Evolutionary conservation across 2,113 vertebrate species (phyloP), one percentile per base, ranked within the genome.

Genomic region (Percopsis transmontana): DNA sequence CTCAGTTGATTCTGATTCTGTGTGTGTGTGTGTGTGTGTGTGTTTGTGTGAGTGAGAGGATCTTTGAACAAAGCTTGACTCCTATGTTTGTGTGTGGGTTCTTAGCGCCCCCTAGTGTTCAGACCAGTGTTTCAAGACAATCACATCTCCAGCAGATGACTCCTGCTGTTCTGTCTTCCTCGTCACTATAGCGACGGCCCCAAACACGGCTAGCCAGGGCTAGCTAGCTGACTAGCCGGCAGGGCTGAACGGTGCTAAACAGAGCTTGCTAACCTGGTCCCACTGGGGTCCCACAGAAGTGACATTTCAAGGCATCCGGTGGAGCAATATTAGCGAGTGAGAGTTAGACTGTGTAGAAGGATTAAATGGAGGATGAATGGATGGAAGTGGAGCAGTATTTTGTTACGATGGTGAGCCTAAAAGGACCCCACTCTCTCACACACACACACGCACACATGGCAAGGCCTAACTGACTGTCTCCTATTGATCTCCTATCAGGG

Each of bases 1-100:
- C 85, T 83, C 79, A 69, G 65, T 82, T 81, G 82, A 83, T 83
- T 87, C 81, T 75, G 72, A 76, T 71, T 75, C 63, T 83, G 74
- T 56, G 76, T 10, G 67, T 76, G 77, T 81, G 66, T 79, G 76
- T 10, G 75, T 68, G 83, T 51, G 79, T 72, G 77, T 80, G 84
- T 69, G 70, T 42, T 62, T 2, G 74, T 73, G 47, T 53, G 20
- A 79, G 72, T 57, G 74, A 76, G 63, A 73, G 55, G 64, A 79
- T 57, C 67, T 61, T 72, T 8, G 15, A 61, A 52, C 9, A 20
- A 52, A 21, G 7, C 18, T 19, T 52, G 18, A 24, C 51, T 53
- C 12, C 19, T 23, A 19, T 53, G 23, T 53, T 53, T 53, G 19
- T 53, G 50, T 51, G 21, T 53, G 20, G 39, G 18, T 12, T 40